These are phyloP conservation scores for Agrotis puta DNA, from an alignment of 2,888 invertebrate genomes.

Conservation along the genomic window DNA sequence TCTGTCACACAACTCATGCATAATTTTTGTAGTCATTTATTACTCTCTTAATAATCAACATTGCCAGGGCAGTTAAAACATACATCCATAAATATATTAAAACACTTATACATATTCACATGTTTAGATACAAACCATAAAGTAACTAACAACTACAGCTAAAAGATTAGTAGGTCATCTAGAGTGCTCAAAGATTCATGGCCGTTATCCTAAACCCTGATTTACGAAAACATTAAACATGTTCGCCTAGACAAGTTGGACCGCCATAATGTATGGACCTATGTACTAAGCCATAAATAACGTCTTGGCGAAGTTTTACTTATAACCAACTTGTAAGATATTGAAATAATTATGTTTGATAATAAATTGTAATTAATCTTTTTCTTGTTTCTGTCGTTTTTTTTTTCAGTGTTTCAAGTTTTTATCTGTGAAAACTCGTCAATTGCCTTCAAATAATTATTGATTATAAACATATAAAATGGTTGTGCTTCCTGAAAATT, in stretches of 20 bases:
- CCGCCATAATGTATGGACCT: constrained; percentile 47
- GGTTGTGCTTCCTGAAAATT: too few species aligned
- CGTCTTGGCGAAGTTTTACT: constrained; percentile 50
- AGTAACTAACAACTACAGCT: background rate
- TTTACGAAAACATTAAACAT: constrained; percentile 57
- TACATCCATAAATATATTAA: background rate
- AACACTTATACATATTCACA: constrained; percentile 6
- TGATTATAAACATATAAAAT: too few species aligned
- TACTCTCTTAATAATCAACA: background rate
- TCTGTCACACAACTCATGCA: background rate
- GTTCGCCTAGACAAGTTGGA: constrained; percentile 33
- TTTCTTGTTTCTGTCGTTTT: background rate
- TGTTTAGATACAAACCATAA: constrained; percentile 1
- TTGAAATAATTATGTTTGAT: constrained; percentile 27
- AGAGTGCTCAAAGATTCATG: constrained; percentile 29
- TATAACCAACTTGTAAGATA: constrained; percentile 48
- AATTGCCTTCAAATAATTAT: too few species aligned
- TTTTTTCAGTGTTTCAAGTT: background rate
- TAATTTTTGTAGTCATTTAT: background rate
- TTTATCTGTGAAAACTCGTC: too few species aligned
- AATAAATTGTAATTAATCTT: too few species aligned
- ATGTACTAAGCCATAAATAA: constrained; percentile 50
- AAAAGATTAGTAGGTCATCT: constrained; percentile 31
- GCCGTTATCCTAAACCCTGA: constrained; percentile 24
- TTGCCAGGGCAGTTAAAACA: background rate